Base-by-base conservation (phyloP, 2,797 vertebrate species). In the Margarornis squamiger region DNA sequence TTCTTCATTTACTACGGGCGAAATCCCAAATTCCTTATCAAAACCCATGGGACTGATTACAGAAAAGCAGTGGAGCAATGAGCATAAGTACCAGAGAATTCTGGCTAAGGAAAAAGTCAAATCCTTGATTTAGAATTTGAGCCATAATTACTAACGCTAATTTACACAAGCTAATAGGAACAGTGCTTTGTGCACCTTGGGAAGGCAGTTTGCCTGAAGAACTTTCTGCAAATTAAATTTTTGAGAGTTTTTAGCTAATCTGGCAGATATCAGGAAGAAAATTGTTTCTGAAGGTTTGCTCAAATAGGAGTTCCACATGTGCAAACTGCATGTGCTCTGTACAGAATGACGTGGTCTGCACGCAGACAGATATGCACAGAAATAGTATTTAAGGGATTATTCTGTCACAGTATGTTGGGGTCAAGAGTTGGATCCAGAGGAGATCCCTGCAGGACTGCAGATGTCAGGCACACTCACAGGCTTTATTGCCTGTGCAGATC, bases 351-450 rank as follows among this genome's bases (percentile, higher is more conserved):
- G 26, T 4, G 51, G 10, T 62, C 54, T 62, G 43, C 46, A 8
- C 1, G 1, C 1, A 4, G 38, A 4, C 41, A 21, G 70, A 4
- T 15, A 39, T 0, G 1, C 8, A 4, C 20, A 57, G 85, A 3
- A 24, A 12, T 1, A 21, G 5, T n/a, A 14, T 87, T 91, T 63
- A 61, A 36, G n/a, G 72, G 78, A 45, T 83, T 77, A 52, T 32
- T 48, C 32, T 41, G 5, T 15, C 39, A 41, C 38, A 22, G 52
- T 7, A 17, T 32, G 51, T 4, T 23, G 49, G 15, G 88, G 65
- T 85, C 86, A 73, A 68, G 80, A 52, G 77, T 2, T 52, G 59
- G 46, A 48, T 27, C 30, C 70, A 43, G 9, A 49, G 71, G 61
- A 36, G 43, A 49, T 66, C 23, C 30, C 59, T 84, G 63, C 62